A percentile compares a stretch with the other conserved stretches of the same genome.
Conservation (phyloP, 2,888 invertebrate genomes). For the Anthophora plumipes region DNA sequence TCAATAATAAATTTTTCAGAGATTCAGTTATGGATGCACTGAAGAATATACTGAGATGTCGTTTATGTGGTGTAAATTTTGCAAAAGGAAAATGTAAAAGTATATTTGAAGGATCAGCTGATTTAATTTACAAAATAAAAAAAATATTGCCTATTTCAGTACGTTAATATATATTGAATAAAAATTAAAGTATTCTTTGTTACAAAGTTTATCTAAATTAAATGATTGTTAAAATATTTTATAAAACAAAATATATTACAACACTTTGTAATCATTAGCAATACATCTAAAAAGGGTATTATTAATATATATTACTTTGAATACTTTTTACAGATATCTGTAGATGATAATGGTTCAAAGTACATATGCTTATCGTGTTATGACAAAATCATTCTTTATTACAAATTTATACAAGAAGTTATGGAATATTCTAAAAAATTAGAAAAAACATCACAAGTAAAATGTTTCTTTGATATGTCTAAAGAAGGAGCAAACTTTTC, state of each 20-base stretch:
- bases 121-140: constrained; percentile 66
- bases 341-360: constrained; percentile 62
- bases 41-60: constrained; percentile 54
- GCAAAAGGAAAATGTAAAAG: constrained; percentile 39
- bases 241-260: constrained; percentile 6
- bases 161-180: constrained; percentile 38
- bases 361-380: constrained; percentile 65
- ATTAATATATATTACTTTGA: constrained; percentile 14
- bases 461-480: constrained; percentile 32
- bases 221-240: neutral
- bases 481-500: constrained; percentile 51
- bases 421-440: constrained; percentile 43
- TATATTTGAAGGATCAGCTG: constrained; percentile 61
- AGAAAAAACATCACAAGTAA: constrained; percentile 22
- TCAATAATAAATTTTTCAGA: constrained; percentile 38
- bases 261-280: constrained; percentile 1
- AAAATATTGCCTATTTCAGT: constrained; percentile 65
- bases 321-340: constrained; percentile 64
- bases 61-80: constrained; percentile 64
- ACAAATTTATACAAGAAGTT: constrained; percentile 65
- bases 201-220: neutral
- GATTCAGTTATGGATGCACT: constrained; percentile 54
- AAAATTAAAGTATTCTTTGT: neutral
- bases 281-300: neutral
- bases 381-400: constrained; percentile 55